A percentile compares a stretch with the other conserved stretches of the same genome.
phyloP scores from a whole-genome alignment of 1,140 invertebrate genomes.

The Sipha flava region DNA sequence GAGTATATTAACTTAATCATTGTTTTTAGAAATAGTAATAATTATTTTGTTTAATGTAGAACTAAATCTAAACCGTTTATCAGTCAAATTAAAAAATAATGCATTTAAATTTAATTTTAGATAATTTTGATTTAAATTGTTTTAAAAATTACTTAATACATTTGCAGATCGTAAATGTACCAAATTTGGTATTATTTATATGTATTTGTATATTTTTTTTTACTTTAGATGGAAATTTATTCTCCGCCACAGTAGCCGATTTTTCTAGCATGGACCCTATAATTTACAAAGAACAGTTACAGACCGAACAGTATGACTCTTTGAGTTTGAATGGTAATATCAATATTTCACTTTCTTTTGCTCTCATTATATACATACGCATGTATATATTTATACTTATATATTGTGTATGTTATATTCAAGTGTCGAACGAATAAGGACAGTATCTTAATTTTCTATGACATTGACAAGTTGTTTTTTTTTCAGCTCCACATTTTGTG shows the following conservation, averaged over 20 bases:
- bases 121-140: too few relatives aligned
- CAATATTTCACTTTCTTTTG: not conserved
- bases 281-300: slow-evolving; percentile 75
- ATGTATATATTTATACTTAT: not conserved
- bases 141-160: too few relatives aligned
- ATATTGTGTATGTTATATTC: not conserved
- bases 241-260: slow-evolving; percentile 90
- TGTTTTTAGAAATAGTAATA: too few relatives aligned
- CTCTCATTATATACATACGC: not conserved
- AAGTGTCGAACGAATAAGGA: not conserved
- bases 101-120: too few relatives aligned
- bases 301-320: slow-evolving; percentile 74
- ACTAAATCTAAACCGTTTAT: too few relatives aligned
- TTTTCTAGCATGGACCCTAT: slow-evolving; percentile 85
- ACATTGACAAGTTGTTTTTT: slow-evolving; percentile 34
- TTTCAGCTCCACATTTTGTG: slow-evolving; percentile 84
- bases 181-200: not conserved
- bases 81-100: too few relatives aligned
- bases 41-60: too few relatives aligned
- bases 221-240: slow-evolving; percentile 71
- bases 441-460: slow-evolving; percentile 25
- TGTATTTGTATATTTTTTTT: slow-evolving; percentile 4
- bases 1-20: too few relatives aligned
- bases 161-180: too few relatives aligned
- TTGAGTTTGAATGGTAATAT: slow-evolving; percentile 62